Evolutionary conservation across 2,113 vertebrate species (phyloP).

Genomic region (Terrapene triunguis): DNA sequence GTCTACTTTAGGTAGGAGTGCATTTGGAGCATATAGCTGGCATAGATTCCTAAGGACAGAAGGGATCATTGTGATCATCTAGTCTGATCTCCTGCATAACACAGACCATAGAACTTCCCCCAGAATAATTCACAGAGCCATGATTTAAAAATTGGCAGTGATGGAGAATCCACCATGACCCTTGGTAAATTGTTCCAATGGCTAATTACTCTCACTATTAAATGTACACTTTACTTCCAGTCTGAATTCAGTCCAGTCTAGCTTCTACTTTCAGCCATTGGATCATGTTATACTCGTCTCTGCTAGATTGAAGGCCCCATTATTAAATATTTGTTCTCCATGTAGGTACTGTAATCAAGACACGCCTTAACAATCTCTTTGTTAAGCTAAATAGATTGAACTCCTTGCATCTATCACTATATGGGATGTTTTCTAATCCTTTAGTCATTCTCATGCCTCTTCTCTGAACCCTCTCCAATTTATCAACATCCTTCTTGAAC

Average conservation of each 20-base stretch:
- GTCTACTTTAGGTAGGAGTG: not conserved
- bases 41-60: not conserved
- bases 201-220: not conserved
- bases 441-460: not conserved
- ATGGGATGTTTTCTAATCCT: not conserved
- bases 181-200: not conserved
- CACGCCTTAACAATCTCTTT: no score
- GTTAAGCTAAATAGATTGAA: not conserved
- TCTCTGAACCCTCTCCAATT: not conserved
- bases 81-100: not conserved
- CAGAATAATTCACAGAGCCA: not conserved
- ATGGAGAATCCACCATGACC: not conserved
- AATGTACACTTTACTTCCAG: not conserved
- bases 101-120: not conserved
- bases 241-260: not conserved
- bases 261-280: not conserved
- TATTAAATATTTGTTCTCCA: not conserved
- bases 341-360: no score
- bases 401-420: not conserved
- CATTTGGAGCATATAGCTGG: not conserved
- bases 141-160: not conserved
- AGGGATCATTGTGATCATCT: not conserved
- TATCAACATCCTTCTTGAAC: not conserved
- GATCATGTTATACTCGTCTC: not conserved
- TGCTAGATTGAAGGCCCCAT: not conserved